Percentiles rank a stretch among this genome's conserved stretches.
phyloP scores from a whole-genome alignment of 2,888 invertebrate species.

The Priocnemis perturbator region DNA sequence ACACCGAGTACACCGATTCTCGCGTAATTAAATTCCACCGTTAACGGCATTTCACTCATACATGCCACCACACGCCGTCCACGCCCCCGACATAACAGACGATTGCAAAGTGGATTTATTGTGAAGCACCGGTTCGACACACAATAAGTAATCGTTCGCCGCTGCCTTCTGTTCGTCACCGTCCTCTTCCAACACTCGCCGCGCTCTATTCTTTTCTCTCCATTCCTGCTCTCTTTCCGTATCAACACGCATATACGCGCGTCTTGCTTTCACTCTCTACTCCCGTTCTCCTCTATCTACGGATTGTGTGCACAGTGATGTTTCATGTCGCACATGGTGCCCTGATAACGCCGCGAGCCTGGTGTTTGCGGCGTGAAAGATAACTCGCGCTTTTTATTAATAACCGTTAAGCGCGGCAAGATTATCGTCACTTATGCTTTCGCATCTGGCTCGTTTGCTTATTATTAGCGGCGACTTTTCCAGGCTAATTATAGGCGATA shows the following conservation, averaged over 20 bases:
- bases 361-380: constrained; percentile 43
- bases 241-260: neutral
- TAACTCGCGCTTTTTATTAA: constrained; percentile 54
- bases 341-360: constrained; percentile 47
- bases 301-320: constrained; percentile 40
- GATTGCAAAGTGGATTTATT: too few relatives aligned
- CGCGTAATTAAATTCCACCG: too few relatives aligned
- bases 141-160: too few relatives aligned
- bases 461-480: constrained; percentile 54
- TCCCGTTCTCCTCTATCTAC: constrained; percentile 28
- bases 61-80: too few relatives aligned
- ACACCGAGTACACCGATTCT: too few relatives aligned
- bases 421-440: constrained; percentile 47
- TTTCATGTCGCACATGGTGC: constrained; percentile 46
- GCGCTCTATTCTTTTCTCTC: neutral
- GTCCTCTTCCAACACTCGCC: neutral
- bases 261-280: constrained; percentile 21
- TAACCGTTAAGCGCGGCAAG: constrained; percentile 51
- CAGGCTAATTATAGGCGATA: constrained; percentile 55
- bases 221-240: neutral
- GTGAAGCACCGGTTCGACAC: too few relatives aligned
- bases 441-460: constrained; percentile 47
- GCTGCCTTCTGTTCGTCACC: constrained; percentile 1
- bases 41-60: too few relatives aligned
- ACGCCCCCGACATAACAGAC: too few relatives aligned